Percentiles rank a stretch among this genome's conserved stretches.
Evolutionary conservation across 2,113 vertebrate species (phyloP).

Genomic region (Halichoeres trimaculatus): DNA sequence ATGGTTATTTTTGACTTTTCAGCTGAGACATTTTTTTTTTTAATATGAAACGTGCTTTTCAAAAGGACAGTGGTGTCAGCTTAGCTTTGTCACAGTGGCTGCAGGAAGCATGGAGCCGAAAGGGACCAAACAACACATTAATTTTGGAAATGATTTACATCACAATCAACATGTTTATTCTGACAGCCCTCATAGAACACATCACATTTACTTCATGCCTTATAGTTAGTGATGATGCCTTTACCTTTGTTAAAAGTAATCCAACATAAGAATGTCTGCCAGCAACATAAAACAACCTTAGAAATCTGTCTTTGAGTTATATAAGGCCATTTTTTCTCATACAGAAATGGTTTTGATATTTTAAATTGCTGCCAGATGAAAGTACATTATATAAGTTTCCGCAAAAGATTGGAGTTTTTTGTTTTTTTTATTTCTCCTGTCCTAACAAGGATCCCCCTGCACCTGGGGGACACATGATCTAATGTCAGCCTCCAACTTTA

Average conservation of each 20-base stretch:
- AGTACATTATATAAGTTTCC: not conserved
- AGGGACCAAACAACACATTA: too few species aligned
- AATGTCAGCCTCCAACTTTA: not conserved
- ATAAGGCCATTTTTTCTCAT: not conserved
- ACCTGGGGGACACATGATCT: constrained; percentile 3
- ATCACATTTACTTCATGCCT: too few species aligned
- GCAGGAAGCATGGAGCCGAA: too few species aligned
- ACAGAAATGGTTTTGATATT: not conserved
- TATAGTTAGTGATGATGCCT: not conserved
- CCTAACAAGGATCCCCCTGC: constrained; percentile 4
- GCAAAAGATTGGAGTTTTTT: not conserved
- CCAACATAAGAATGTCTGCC: not conserved
- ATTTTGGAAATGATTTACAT: too few species aligned
- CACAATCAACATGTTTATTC: too few species aligned
- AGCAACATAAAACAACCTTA: not conserved
- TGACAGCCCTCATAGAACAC: too few species aligned
- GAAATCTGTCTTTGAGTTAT: not conserved
- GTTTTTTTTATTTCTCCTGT: constrained; percentile 10
- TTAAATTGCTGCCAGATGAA: constrained; percentile 17
- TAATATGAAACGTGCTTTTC: too few species aligned
- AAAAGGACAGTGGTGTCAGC: too few species aligned
- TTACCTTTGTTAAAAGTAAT: not conserved
- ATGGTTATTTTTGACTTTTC: too few species aligned
- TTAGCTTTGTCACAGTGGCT: too few species aligned
- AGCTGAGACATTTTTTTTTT: too few species aligned